phyloP scores from a whole-genome alignment of 2,113 vertebrate species.

The Tachysurus vachellii region DNA sequence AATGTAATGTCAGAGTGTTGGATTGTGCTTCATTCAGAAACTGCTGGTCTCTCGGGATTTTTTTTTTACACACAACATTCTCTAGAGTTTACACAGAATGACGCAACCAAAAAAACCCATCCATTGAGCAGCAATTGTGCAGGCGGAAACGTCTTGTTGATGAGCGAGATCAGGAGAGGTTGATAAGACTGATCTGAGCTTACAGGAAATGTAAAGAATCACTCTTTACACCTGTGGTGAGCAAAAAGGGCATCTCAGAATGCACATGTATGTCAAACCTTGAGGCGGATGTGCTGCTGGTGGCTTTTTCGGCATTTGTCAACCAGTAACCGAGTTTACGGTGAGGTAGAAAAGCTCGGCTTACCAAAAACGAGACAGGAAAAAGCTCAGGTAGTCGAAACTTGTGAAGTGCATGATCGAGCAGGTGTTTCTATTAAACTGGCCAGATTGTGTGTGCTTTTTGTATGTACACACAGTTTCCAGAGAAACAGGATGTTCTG shows the following conservation, averaged over 20 bases:
- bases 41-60: neutral
- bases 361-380: neutral
- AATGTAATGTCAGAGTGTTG: neutral
- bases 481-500: constrained; percentile 14
- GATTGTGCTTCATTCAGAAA: neutral
- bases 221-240: constrained; percentile 28
- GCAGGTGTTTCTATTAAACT: constrained; percentile 15
- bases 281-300: neutral
- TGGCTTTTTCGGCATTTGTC: neutral
- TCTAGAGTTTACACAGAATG: neutral
- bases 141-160: neutral
- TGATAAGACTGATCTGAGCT: neutral
- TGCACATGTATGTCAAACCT: neutral
- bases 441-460: neutral
- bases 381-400: neutral
- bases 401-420: neutral
- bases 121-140: neutral
- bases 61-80: neutral
- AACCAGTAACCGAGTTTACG: neutral
- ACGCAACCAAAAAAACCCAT: neutral
- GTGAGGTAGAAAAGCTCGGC: neutral
- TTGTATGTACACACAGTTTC: neutral
- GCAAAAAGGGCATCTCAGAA: neutral
- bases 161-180: neutral
- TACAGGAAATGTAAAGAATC: neutral